Evolutionary conservation across 2,888 invertebrate genomes (phyloP), one percentile per base, ranked within the genome.

Genomic region (Rotaria magnacalcarata): DNA sequence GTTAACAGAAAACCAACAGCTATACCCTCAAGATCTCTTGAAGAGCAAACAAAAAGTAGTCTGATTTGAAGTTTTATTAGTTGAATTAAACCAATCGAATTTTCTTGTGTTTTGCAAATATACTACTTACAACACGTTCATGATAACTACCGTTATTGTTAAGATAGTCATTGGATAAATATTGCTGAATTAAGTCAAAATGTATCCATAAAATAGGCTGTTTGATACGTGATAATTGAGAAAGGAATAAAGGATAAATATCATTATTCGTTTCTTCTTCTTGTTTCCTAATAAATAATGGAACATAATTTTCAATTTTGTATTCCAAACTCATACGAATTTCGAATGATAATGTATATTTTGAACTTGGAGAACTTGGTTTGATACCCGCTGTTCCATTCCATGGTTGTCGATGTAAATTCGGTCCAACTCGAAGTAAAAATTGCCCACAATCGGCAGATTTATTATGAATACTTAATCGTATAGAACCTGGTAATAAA

Each of bases 331-430:
- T 60, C 19, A 60, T 19, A 24, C 60, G 60, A 60, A 60, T 60
- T 60, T 60, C 60, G 19, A 60, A 60, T 60, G 60, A 21, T 60
- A 60, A 60, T 60, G 60, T 27, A 60, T 8, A 60, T 24, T 21
- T 60, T 60, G 60, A 60, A 60, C 60, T n/a, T 60, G 10, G 50
- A 14, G 14, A 50, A 50, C 50, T 50, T 50, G 50, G 60, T 60
- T 27, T 21, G n/a, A 60, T 21, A 24, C 60, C 60, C 19, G 27
- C 60, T 60, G 60, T 60, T 60, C 60, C 60, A 19, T 60, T n/a
- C 60, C 60, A 60, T n/a, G 60, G 60, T 60, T 60, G 60, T 60
- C 60, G 60, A 60, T 60, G 60, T n/a, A 60, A n/a, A 60, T 60
- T 60, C n/a, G 60, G 60, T 60, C 60, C 60, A 60, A 60, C 27